Base-by-base conservation (phyloP, 2,113 vertebrate genomes). In the Nerophis lumbriciformis region DNA sequence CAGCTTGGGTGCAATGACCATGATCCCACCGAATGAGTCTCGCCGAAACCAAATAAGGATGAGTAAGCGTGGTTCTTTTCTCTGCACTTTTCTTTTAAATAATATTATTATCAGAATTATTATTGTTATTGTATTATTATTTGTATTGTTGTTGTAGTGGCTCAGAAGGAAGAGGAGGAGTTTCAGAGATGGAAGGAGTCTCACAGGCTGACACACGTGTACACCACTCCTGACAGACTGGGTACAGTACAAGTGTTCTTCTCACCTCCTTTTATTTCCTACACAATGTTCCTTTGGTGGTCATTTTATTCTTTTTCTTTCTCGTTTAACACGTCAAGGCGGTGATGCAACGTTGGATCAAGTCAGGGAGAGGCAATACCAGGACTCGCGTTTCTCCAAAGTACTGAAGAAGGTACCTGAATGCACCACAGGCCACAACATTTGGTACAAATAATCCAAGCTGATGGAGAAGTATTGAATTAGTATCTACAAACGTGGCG, bases 351-450 rank as follows among this genome's bases (percentile, higher is more conserved):
- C 90, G 5, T 65, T 92, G 58, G 56, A 65, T 72, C 90, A 91
- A 85, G 93, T 80, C 61, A 91, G 95, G 51, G 78, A 82, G 79
- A 92, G 70, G 9, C 95, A 97, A 77, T 78, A 85, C 5, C 8
- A 49, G 51, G 77, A 81, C 6, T 71, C 78, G 6, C 57, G 59
- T 3, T 68, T 70, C 51, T 88, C 89, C 81, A 95, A 92, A 88
- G 80, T 91, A 28, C 88, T 88, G 66, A 89, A 92, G 89, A 93
- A 90, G 93, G 94, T 95, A 80, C 42, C 3, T 28, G 28, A 28
- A 3, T 28, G 28, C 28, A 28, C 28, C 28, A 28, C 28, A 28
- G 28, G 28, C 28, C 28, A 28, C 28, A 28, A 28, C 28, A 28
- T 28, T 28, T 28, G 28, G 28, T 28, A 28, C 28, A 28, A 3